Evolutionary conservation across 2,888 invertebrate genomes (phyloP), one percentile per base, ranked within the genome.

Genomic region (Leptogaster cylindrica): DNA sequence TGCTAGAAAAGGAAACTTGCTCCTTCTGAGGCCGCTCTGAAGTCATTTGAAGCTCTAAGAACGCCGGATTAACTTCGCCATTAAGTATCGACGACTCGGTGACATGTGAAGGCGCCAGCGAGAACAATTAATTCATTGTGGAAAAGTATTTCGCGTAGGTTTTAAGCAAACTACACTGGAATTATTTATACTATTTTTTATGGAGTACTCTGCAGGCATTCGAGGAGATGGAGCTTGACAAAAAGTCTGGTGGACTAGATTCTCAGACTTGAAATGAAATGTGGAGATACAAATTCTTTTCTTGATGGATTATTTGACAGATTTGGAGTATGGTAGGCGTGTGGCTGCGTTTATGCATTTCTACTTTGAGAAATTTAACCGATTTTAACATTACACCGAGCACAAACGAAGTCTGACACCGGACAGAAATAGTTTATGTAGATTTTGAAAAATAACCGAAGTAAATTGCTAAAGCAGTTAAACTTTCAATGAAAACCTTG

Each of bases 251-350:
- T n/a, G 16, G n/a, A 36, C 4, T 12, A 14, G n/a, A 36, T 41
- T 4, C 12, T 20, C 10, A 46, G 46, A 20, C 23, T 20, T 1
- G 20, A 46, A 23, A 46, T 20, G n/a, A 46, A 6, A 20, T 36
- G 10, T 20, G n/a, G 18, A 46, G 25, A 46, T 23, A 46, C 18
- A 8, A 46, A 46, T 46, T 20, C n/a, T 46, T 20, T 5, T 10
- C 20, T 46, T 46, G 46, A 46, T 46, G 46, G 46, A 46, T 46
- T 46, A 46, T 46, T 46, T 46, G 46, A 46, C 46, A 46, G 46
- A 46, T 46, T 46, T 46, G 46, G 46, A 46, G 46, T 46, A 46
- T 46, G n/a, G 46, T 46, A 20, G 46, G 46, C 25, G 46, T 46
- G 46, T 12, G 46, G 46, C 23, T 46, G 23, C 46, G 25, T 46